phyloP scores from a whole-genome alignment of 53 echinoderm and acorn worm genomes.

The Pentamera pediparva region DNA sequence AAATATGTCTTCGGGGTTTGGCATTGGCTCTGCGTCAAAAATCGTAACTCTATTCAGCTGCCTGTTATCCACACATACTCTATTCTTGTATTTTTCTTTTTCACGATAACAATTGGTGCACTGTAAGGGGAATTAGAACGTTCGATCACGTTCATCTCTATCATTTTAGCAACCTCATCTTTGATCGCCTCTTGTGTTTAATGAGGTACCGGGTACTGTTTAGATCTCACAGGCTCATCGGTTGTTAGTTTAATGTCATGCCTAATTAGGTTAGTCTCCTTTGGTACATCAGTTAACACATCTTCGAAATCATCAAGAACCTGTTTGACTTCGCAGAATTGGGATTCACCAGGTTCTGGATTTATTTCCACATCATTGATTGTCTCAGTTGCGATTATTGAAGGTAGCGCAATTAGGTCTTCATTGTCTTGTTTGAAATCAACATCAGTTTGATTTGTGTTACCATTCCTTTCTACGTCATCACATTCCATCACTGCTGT shows the following conservation, averaged over 20 bases:
- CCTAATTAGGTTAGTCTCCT: constrained; percentile 19
- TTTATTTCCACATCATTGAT: constrained; percentile 15
- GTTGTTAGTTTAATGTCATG: constrained; percentile 43
- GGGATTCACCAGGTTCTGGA: not conserved
- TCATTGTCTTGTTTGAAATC: constrained; percentile 24
- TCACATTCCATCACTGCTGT: not conserved
- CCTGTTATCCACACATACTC: constrained; percentile 36
- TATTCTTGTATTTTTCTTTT: constrained; percentile 19
- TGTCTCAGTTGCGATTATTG: constrained; percentile 5
- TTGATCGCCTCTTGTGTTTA: constrained; percentile 18
- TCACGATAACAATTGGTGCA: constrained; percentile 35
- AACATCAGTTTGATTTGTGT: not conserved
- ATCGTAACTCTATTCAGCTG: no score
- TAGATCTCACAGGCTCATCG: constrained; percentile 28
- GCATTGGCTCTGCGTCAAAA: no score
- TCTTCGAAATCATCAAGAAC: constrained; percentile 19
- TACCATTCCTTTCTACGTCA: not conserved
- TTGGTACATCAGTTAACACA: constrained; percentile 56
- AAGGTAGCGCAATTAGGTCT: constrained; percentile 16
- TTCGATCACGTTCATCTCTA: constrained; percentile 44
- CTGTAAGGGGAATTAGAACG: constrained; percentile 42
- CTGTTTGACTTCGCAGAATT: not conserved
- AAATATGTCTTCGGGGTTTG: no score
- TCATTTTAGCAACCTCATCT: constrained; percentile 43
- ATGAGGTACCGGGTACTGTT: no score